Base-by-base conservation (phyloP, 2,113 vertebrate genomes). In the Alouatta palliata region DNA sequence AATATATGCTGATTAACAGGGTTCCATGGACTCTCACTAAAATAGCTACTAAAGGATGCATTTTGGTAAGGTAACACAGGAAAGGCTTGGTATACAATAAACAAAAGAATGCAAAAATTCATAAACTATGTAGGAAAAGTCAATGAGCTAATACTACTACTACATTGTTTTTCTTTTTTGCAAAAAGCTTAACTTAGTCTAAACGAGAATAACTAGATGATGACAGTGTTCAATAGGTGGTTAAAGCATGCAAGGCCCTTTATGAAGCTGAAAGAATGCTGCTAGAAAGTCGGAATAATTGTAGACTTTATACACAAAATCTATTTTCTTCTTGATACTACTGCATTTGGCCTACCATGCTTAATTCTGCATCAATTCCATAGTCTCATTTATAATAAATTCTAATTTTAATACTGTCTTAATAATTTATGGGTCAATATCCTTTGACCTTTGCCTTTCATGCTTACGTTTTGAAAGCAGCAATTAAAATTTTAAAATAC, bases 161-260 rank as follows among this genome's bases (percentile, higher is more conserved):
- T 25, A 32, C 47, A 58, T 3, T 88, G 35, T 27, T 77, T 87
- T 21, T 66, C 25, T 32, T 49, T 89, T 97, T 66, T n/a, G 30
- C 16, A 73, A 93, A 89, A 95, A 4, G 2, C 77, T 76, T 85
- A 89, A 94, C 19, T 90, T 91, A 80, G 40, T 64, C 76, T 95
- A 76, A 81, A 56, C 5, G 82, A 87, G 27, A 85, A 77, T 87
- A 90, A 45, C 2, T 10, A 96, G 35, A 68, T 37, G 9, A 7
- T 49, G 20, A 95, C 2, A 21, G n/a, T 11, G 25, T 79, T 58
- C 8, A 85, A 64, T 20, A 76, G 52, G 68, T 52, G 14, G 80
- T 56, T 32, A 80, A 56, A 80, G 11, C 54, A 47, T n/a, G 13
- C 87, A 80, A 85, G 21, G 12, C 7, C 76, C 23, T 76, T 40